Base-by-base conservation (phyloP, 2,113 vertebrate species). In the Paramormyrops kingsleyae region DNA sequence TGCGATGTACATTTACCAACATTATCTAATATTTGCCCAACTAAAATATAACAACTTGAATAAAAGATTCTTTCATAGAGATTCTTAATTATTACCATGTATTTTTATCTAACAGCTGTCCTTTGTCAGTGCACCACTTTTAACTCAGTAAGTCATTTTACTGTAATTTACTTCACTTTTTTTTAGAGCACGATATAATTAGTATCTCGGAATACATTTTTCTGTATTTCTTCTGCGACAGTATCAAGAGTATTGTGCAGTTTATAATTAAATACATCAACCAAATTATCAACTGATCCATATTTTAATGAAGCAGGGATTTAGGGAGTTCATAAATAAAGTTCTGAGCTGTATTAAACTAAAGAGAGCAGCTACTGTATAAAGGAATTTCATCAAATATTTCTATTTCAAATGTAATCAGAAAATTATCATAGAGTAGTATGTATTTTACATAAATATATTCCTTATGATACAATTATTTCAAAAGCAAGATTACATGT, bases 231-330 rank as follows among this genome's bases (percentile, higher is more conserved):
- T 47, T 84, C 44, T 84, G 83, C 44, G 8, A 46, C 15, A 84
- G 83, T 47, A 84, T 84, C 83, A 44, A 46, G 83, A 84, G 83
- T 84, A 84, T 84, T 47, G 44, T 84, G 44, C 83, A 84, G 39
- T 46, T 47, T 46, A 47, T 84, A 84, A 84, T 84, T 84, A 84
- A 44, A 84, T 24, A 84, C 39, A 84, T 84, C 83, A n/a, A 84
- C 39, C 19, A 84, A 84, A 80, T 80, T 47, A 84, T 46, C 83
- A 47, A 84, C 83, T 47, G 44, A 84, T 24, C 21, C 42, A 10
- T 84, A 84, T 84, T 47, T 46, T 84, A 47, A 84, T 84, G 44
- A 84, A 44, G 21, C 83, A 84, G 42, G 44, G 42, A 84, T 46
- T 84, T 84, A 84, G 83, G 44, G 83, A 84, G 83, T 46, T 42